Base-by-base conservation (phyloP, 2,797 vertebrate genomes). In the Eulemur coronatus region DNA sequence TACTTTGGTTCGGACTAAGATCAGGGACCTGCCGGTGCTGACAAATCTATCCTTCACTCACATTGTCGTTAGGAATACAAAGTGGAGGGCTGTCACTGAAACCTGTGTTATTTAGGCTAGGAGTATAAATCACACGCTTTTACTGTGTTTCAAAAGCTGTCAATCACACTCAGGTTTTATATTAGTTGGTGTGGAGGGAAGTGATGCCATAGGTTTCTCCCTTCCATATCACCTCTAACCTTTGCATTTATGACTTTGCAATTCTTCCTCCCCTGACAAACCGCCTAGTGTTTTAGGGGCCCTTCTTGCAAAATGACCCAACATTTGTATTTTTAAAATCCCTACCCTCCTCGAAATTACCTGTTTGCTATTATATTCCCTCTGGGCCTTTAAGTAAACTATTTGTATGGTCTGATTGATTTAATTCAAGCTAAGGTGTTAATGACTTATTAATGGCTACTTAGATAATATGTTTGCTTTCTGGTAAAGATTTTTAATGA, bases 401-500 rank as follows among this genome's bases (percentile, higher is more conserved):
- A 70, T 94, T 76, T 95, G 24, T 91, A 85, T 65, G 75, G 35
- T 85, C 61, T 96, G 78, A 91, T 76, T 89, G 90, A 94, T 75
- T 96, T 92, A 93, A 82, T 84, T 91, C 72, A 97, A 97, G 38
- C 41, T 75, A 97, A 96, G 67, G 89, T 94, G 70, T 87, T 94
- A 97, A 93, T 95, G 89, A 93, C 48, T 94, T 96, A 96, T 84
- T 96, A 93, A 84, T 95, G 65, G 72, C 70, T 90, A 97, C 11
- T 38, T 88, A 81, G 84, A 88, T 94, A 94, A 85, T 91, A 93
- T 75, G 67, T 79, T 97, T 97, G 67, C 73, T 93, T 94, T 97
- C 76, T 95, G 85, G 76, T 95, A 94, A 97, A 96, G 67, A 90
- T 93, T 97, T 96, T 96, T 96, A 96, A 93, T 89, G 73, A 90